These are phyloP conservation scores for Benthosema pterotum DNA, from an alignment of 2,797 vertebrate species.

Conservation along the genomic window DNA sequence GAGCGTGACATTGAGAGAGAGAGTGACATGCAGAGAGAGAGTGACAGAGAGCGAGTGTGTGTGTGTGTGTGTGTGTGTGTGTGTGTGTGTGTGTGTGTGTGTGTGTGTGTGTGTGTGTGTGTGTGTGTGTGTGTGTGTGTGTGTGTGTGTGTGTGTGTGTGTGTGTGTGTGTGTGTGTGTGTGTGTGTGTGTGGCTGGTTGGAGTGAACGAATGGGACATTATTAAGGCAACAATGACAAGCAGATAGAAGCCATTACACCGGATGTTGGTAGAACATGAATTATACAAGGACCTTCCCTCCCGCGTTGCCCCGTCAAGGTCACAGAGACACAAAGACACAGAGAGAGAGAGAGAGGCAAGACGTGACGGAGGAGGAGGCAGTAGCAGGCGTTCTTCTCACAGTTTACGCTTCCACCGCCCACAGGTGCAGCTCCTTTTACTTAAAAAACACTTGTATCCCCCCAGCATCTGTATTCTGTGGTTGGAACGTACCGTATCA, in stretches of 20 bases:
- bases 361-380: slow-evolving; percentile 29
- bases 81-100: too few species aligned
- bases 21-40: slow-evolving; percentile 1
- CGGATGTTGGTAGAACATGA: slow-evolving; percentile 47
- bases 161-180: too few species aligned
- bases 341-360: too few species aligned
- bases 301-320: slow-evolving; percentile 42
- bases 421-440: too few species aligned
- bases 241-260: slow-evolving; percentile 51
- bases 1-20: background rate
- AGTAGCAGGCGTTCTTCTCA: slow-evolving; percentile 35
- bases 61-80: too few species aligned
- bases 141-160: too few species aligned
- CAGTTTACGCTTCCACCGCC: slow-evolving; percentile 31
- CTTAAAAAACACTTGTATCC: slow-evolving; percentile 5
- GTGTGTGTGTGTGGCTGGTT: too few species aligned
- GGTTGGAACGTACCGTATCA: too few species aligned
- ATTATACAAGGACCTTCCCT: slow-evolving; percentile 12
- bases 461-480: slow-evolving; percentile 8
- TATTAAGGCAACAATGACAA: slow-evolving; percentile 32
- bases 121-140: too few species aligned
- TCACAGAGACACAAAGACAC: slow-evolving; percentile 42
- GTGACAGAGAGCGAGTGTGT: background rate
- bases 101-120: too few species aligned
- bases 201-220: slow-evolving; percentile 33